phyloP scores from a whole-genome alignment of 2,888 invertebrate genomes.

The Papilio demoleus region DNA sequence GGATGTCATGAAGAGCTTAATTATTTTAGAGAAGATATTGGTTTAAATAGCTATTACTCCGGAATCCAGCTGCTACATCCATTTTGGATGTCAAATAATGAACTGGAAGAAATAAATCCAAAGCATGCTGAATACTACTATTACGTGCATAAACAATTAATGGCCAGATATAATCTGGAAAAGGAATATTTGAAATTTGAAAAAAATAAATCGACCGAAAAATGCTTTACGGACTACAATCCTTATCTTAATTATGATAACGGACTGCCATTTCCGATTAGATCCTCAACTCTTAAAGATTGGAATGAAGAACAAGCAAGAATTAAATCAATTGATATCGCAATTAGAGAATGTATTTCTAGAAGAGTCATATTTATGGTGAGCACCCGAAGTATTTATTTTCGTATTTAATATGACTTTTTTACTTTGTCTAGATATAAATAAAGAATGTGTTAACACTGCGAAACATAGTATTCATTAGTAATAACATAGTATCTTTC shows the following conservation, averaged over 20 bases:
- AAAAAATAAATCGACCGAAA: slow-evolving; percentile 46
- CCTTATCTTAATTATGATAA: slow-evolving; percentile 71
- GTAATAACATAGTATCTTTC: too few species aligned
- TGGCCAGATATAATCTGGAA: slow-evolving; percentile 68
- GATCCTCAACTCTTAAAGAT: slow-evolving; percentile 55
- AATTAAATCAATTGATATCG: slow-evolving; percentile 67
- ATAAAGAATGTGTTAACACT: background rate
- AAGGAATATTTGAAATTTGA: slow-evolving; percentile 57
- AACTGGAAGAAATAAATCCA: slow-evolving; percentile 64
- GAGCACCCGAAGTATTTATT: slow-evolving; percentile 41
- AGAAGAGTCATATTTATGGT: slow-evolving; percentile 72
- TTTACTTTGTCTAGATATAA: background rate
- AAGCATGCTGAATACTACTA: slow-evolving; percentile 72
- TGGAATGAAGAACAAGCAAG: slow-evolving; percentile 61
- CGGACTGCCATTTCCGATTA: slow-evolving; percentile 70
- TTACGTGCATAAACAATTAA: slow-evolving; percentile 67
- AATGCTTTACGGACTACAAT: slow-evolving; percentile 58
- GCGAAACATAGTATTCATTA: too few species aligned
- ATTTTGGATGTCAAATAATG: slow-evolving; percentile 83
- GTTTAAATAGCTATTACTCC: slow-evolving; percentile 84
- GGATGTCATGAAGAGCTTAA: slow-evolving; percentile 79
- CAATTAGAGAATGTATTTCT: slow-evolving; percentile 69
- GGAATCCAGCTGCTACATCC: slow-evolving; percentile 82
- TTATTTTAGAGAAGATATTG: slow-evolving; percentile 86
- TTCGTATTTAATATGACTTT: background rate